Evolutionary conservation across 2,797 vertebrate genomes (phyloP).

Genomic region (Distichodus sexfasciatus): DNA sequence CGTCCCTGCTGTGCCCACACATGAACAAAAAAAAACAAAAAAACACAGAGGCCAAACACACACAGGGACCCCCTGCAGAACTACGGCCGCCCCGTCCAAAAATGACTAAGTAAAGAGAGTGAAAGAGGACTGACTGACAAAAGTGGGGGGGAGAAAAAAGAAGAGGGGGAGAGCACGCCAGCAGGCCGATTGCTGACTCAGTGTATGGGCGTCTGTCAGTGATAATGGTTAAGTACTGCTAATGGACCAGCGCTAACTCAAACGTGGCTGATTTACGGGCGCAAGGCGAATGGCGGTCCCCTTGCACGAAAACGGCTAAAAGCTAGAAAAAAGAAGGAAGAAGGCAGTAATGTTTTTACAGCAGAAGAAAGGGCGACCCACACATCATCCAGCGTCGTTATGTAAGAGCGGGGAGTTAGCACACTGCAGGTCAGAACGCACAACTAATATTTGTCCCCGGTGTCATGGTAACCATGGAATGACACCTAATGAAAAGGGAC

Average conservation of each 20-base stretch:
- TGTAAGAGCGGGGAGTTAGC: conserved; percentile 22
- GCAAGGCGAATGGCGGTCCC: background rate
- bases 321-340: background rate
- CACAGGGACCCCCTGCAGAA: conserved; percentile 11
- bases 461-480: conserved; percentile 45
- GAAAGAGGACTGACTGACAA: background rate
- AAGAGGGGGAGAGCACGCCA: background rate
- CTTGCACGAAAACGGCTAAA: background rate
- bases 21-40: background rate
- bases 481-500: conserved; percentile 40
- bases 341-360: background rate
- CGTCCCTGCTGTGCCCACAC: conserved; percentile 17
- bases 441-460: conserved; percentile 38
- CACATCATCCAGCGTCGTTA: background rate
- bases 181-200: conserved; percentile 27
- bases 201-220: conserved; percentile 24
- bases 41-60: conserved; percentile 15
- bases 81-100: too few species aligned
- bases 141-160: background rate
- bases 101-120: too few species aligned
- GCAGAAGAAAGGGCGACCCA: background rate
- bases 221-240: conserved; percentile 8
- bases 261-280: background rate
- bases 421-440: conserved; percentile 29
- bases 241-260: background rate